Base-by-base conservation (phyloP, 2,888 invertebrate species). In the Ectemnius lituratus region DNA sequence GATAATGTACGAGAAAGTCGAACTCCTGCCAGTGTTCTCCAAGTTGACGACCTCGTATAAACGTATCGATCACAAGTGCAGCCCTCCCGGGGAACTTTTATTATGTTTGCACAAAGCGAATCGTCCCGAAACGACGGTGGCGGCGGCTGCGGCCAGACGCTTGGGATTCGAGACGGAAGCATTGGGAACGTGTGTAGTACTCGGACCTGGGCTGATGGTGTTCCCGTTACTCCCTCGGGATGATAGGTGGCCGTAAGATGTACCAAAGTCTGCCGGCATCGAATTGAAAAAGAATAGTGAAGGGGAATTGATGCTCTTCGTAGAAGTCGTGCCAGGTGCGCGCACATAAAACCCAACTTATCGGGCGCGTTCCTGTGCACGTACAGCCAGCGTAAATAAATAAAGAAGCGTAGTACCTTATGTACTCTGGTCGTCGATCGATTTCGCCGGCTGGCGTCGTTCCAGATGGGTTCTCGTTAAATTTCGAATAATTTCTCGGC, bases 341-440 rank as follows among this genome's bases (percentile, higher is more conserved):
- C 47, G 63, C 58, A 67, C 68, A 59, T 68, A 73, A 76, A 76
- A 71, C 70, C 49, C 70, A 47, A 73, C 57, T 69, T 69, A 67
- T 67, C 64, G 70, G 37, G 23, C 56, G 64, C 28, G 59, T 59
- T 67, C 46, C 61, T 74, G 57, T 59, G 69, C 78, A 81, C 77
- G 72, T 76, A 78, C 72, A 68, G 73, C 77, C 72, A 72, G 64
- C 74, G 78, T 87, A 82, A 86, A 86, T 86, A 86, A 87, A 86
- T 86, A 84, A 86, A 80, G 81, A 84, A 81, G 76, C 73, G 67
- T 76, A 81, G 67, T 76, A 81, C 79, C 75, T 78, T 83, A 82
- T 80, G 79, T 76, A 80, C 76, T 75, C 62, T 60, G 73, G 66
- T 74, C 74, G 69, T 75, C 83, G 82, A 86, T 86, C 85, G 85